These are phyloP conservation scores for Ochropleura plecta DNA, from an alignment of 2,888 invertebrate species.

Conservation along the genomic window DNA sequence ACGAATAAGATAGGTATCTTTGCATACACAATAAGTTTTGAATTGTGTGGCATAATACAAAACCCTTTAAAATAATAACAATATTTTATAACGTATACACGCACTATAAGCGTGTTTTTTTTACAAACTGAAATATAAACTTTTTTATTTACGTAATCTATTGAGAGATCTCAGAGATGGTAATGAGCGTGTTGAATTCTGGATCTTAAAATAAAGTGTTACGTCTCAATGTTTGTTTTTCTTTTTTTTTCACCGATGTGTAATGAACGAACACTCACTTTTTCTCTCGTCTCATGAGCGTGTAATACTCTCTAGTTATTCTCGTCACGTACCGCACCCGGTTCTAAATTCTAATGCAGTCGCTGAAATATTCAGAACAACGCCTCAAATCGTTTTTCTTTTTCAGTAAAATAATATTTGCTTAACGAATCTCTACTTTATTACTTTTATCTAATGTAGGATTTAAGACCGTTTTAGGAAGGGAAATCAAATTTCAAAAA, in stretches of 20 bases:
- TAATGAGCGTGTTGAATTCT: constrained; percentile 5
- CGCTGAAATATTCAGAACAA: constrained; percentile 45
- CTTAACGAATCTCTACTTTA: constrained; percentile 14
- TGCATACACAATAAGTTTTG: too few species aligned
- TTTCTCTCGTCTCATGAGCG: constrained; percentile 22
- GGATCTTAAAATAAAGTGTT: constrained; percentile 37
- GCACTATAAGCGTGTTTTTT: too few species aligned
- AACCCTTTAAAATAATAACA: too few species aligned
- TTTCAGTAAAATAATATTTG: constrained; percentile 22
- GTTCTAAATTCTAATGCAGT: constrained; percentile 47
- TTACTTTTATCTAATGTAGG: not conserved
- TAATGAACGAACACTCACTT: constrained; percentile 26
- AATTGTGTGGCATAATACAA: too few species aligned
- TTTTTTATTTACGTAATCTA: constrained; percentile 11
- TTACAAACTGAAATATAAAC: too few species aligned
- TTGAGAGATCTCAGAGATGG: not conserved
- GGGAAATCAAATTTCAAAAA: constrained; percentile 1
- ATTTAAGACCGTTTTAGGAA: constrained; percentile 1
- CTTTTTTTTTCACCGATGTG: constrained; percentile 24
- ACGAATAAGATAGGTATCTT: too few species aligned
- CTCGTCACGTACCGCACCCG: constrained; percentile 45
- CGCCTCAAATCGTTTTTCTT: constrained; percentile 41
- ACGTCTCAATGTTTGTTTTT: constrained; percentile 31
- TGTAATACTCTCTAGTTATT: constrained; percentile 49
- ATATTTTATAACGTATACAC: too few species aligned